Percentiles rank a stretch among this genome's conserved stretches.
Conservation (phyloP, 2,797 vertebrate species). For the Silurus aristotelis region DNA sequence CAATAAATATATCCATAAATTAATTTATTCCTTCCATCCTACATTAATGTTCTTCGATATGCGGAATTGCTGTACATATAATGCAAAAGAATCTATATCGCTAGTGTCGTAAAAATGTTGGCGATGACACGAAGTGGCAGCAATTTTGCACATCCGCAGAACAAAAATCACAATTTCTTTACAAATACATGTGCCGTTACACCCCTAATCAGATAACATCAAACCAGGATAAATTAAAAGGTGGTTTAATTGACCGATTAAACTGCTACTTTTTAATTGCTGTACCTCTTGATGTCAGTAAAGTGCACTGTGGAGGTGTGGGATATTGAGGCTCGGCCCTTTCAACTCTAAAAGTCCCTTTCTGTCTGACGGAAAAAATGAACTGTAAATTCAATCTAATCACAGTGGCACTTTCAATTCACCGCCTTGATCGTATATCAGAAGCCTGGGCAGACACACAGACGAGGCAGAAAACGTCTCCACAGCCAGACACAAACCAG, state of each 20-base stretch:
- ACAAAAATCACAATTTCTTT: too few relatives aligned
- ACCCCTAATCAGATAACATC: too few relatives aligned
- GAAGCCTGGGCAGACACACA: constrained; percentile 52
- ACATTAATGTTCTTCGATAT: too few relatives aligned
- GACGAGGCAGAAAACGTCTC: constrained; percentile 52
- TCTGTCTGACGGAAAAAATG: constrained; percentile 59
- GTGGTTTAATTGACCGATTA: not conserved
- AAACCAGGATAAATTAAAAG: not conserved
- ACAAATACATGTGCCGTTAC: too few relatives aligned
- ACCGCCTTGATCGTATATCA: constrained; percentile 64
- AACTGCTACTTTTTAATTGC: too few relatives aligned
- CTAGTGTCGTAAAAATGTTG: too few relatives aligned
- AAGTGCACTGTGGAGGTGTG: constrained; percentile 56
- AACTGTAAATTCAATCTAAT: constrained; percentile 66
- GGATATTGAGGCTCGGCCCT: constrained; percentile 67
- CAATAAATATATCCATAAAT: too few relatives aligned
- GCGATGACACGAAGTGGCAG: too few relatives aligned
- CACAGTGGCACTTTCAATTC: constrained; percentile 67
- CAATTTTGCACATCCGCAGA: too few relatives aligned
- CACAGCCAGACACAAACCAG: constrained; percentile 58
- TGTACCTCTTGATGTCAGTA: constrained; percentile 38
- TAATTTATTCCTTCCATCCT: too few relatives aligned
- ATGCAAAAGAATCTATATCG: too few relatives aligned
- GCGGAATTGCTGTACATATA: too few relatives aligned
- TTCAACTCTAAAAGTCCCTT: constrained; percentile 62